phyloP scores from a whole-genome alignment of 2,797 vertebrate genomes.

The Brotogeris chrysoptera region DNA sequence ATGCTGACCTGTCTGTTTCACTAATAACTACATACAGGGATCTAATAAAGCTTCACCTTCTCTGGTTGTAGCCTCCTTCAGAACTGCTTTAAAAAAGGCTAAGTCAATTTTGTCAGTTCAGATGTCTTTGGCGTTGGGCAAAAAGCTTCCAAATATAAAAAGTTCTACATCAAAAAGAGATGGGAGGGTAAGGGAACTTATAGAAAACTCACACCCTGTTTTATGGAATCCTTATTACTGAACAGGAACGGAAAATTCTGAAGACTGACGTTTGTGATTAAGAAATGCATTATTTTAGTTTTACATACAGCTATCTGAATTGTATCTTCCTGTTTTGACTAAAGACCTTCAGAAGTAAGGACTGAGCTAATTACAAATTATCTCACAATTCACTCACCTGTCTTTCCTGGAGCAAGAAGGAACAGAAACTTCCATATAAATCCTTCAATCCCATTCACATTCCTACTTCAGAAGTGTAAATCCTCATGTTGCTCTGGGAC shows the following conservation, averaged over 20 bases:
- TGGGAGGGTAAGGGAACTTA: not conserved
- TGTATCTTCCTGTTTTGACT: slow-evolving; percentile 75
- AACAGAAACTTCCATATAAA: slow-evolving; percentile 4
- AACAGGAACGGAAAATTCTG: slow-evolving; percentile 3
- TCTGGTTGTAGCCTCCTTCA: not conserved
- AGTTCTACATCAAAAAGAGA: not conserved
- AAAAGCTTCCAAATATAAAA: not conserved
- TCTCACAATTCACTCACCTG: slow-evolving; percentile 49
- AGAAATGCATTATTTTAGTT: not conserved
- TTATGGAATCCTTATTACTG: not conserved
- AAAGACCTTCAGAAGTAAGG: slow-evolving; percentile 54
- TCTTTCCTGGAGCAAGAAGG: slow-evolving; percentile 47
- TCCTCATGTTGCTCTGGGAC: not conserved
- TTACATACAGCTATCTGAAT: slow-evolving; percentile 49
- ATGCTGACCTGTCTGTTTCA: not conserved
- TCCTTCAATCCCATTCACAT: slow-evolving; percentile 33
- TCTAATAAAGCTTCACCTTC: not conserved
- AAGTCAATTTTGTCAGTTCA: not conserved
- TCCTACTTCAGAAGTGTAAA: slow-evolving; percentile 11
- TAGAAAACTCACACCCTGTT: not conserved
- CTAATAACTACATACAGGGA: not conserved
- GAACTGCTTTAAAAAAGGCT: not conserved
- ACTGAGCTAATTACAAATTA: slow-evolving; percentile 30
- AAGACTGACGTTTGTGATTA: slow-evolving; percentile 21
- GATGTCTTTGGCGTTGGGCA: not conserved